A percentile compares a stretch with the other conserved stretches of the same genome.
These are phyloP conservation scores for Agelaius tricolor DNA, from an alignment of 2,113 vertebrate species.

Conservation along the genomic window DNA sequence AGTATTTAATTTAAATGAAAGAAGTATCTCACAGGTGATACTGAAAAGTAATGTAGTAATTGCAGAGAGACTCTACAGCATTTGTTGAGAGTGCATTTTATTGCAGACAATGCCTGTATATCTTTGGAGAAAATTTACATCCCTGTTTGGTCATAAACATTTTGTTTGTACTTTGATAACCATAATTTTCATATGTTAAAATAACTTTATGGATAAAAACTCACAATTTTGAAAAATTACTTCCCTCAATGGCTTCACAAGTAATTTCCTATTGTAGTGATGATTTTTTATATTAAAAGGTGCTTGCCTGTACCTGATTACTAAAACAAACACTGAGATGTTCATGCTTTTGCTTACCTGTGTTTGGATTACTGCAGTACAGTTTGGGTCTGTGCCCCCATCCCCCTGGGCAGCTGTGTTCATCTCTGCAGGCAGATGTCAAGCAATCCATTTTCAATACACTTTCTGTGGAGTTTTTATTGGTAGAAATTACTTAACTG, in stretches of 20 bases:
- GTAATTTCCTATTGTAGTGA: background rate
- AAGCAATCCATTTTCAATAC: background rate
- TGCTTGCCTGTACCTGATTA: background rate
- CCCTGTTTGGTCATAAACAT: background rate
- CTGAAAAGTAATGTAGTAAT: background rate
- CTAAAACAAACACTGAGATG: background rate
- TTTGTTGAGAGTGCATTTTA: background rate
- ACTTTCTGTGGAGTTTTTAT: background rate
- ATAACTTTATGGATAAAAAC: background rate
- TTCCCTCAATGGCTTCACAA: background rate
- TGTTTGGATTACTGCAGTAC: background rate
- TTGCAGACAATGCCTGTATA: background rate
- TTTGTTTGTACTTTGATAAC: background rate
- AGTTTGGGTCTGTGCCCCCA: fast-evolving
- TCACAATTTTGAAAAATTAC: background rate
- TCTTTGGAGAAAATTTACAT: background rate
- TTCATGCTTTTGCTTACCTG: background rate
- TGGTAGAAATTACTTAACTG: background rate
- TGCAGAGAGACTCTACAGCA: background rate
- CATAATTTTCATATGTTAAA: background rate
- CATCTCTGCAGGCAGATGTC: background rate
- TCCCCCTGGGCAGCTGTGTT: background rate
- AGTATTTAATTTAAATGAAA: background rate
- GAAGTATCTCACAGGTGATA: background rate
- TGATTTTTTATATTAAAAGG: background rate